A percentile compares a stretch with the other conserved stretches of the same genome.
Conservation (phyloP, 2,888 invertebrate genomes). For the Dione vanillae region DNA sequence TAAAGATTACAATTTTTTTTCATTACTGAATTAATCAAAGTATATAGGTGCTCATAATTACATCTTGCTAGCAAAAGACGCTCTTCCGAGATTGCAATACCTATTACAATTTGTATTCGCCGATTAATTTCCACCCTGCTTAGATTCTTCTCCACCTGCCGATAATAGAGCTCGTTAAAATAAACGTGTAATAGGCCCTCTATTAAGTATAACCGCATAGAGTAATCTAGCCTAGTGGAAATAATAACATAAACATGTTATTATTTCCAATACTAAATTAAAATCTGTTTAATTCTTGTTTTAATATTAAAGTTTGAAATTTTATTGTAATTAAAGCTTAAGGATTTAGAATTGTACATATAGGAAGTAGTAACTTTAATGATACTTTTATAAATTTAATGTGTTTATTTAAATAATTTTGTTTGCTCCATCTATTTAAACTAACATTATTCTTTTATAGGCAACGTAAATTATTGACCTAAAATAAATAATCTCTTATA, state of each 20-base stretch:
- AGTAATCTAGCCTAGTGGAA: conserved; percentile 16
- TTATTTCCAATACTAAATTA: conserved; percentile 11
- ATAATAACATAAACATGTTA: conserved; percentile 2
- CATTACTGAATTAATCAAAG: conserved; percentile 28
- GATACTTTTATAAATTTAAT: too few species aligned
- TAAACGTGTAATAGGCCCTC: conserved; percentile 42
- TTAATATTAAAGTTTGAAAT: neutral
- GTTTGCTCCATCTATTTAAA: too few species aligned
- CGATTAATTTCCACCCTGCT: conserved; percentile 47
- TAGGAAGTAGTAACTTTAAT: too few species aligned
- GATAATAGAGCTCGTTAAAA: conserved; percentile 43
- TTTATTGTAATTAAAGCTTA: too few species aligned
- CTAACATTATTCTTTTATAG: too few species aligned
- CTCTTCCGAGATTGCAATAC: conserved; percentile 49
- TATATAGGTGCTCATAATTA: conserved; percentile 47
- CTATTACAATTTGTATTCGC: conserved; percentile 50
- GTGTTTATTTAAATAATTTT: too few species aligned
- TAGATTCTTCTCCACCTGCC: conserved; percentile 48
- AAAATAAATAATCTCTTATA: too few species aligned
- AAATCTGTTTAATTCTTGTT: neutral
- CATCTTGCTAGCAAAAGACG: conserved; percentile 44
- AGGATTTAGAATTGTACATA: too few species aligned
- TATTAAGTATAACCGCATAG: conserved; percentile 11
- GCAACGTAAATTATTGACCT: too few species aligned
- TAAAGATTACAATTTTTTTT: neutral